Conservation (phyloP, 2,113 vertebrate species). For the Fukomys damarensis region DNA sequence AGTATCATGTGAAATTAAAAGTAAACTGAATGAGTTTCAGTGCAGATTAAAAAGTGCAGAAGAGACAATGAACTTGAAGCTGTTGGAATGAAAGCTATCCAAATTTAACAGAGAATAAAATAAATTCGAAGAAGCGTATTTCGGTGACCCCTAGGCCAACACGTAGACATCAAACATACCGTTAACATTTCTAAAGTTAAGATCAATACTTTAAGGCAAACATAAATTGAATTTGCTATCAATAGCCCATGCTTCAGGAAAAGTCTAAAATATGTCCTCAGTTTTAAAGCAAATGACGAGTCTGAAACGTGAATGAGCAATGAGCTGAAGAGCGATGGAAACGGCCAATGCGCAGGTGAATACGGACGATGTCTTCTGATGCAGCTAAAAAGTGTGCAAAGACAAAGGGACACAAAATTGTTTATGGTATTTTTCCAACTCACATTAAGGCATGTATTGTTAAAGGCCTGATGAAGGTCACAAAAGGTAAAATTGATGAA, state of each 20-base stretch:
- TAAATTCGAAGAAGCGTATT: not conserved
- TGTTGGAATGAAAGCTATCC: not conserved
- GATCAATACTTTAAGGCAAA: not conserved
- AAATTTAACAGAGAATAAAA: constrained; percentile 19
- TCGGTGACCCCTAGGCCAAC: not conserved
- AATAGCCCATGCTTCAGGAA: not conserved
- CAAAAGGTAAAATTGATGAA: not conserved
- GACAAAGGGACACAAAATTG: not conserved
- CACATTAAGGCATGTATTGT: not conserved
- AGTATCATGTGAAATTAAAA: not conserved
- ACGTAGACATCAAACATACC: not conserved
- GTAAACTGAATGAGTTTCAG: not conserved
- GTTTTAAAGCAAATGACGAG: not conserved
- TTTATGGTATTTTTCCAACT: not conserved
- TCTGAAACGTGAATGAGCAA: not conserved
- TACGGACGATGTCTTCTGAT: not conserved
- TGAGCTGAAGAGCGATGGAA: not conserved
- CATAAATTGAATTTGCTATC: not conserved
- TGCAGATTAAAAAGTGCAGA: not conserved
- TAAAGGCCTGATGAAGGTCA: not conserved
- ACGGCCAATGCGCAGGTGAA: not conserved
- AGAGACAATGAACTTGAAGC: not conserved
- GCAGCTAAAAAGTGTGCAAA: not conserved
- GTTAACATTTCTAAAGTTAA: not conserved
- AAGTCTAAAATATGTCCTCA: not conserved